phyloP scores from a whole-genome alignment of 2,797 vertebrate species.

The Aratinga solstitialis region DNA sequence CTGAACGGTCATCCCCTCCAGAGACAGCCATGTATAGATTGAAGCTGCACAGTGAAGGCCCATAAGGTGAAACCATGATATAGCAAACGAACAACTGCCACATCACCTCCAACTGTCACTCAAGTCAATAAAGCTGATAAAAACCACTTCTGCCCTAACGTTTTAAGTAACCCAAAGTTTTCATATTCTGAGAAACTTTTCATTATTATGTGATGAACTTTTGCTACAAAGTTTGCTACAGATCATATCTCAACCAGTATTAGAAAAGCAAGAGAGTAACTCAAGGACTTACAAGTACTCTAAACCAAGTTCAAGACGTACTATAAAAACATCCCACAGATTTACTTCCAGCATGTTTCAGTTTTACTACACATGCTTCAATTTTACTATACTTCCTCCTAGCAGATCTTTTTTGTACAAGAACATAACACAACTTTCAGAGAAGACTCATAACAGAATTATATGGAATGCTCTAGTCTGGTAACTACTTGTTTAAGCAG shows the following conservation, averaged over 20 bases:
- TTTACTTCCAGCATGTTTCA: background rate
- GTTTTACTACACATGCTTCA: background rate
- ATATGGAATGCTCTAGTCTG: background rate
- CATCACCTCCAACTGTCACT: background rate
- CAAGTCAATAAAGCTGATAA: background rate
- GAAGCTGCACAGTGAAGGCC: background rate
- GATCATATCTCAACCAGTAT: background rate
- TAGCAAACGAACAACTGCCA: background rate
- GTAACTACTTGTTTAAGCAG: background rate
- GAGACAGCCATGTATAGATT: background rate
- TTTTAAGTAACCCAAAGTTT: background rate
- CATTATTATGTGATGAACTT: background rate
- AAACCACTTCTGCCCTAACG: background rate
- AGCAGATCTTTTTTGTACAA: background rate
- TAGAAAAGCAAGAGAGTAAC: background rate
- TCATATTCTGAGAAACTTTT: background rate
- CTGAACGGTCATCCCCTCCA: background rate
- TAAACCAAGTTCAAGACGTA: background rate
- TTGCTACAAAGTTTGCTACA: background rate
- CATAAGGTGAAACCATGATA: background rate
- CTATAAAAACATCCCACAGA: background rate
- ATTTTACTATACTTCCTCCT: background rate
- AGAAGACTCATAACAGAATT: background rate
- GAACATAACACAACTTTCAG: background rate
- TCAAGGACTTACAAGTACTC: background rate